A percentile compares a stretch with the other conserved stretches of the same genome.
These are phyloP conservation scores for Bambusicola thoracicus DNA, from an alignment of 2,113 vertebrate species.

Conservation along the genomic window DNA sequence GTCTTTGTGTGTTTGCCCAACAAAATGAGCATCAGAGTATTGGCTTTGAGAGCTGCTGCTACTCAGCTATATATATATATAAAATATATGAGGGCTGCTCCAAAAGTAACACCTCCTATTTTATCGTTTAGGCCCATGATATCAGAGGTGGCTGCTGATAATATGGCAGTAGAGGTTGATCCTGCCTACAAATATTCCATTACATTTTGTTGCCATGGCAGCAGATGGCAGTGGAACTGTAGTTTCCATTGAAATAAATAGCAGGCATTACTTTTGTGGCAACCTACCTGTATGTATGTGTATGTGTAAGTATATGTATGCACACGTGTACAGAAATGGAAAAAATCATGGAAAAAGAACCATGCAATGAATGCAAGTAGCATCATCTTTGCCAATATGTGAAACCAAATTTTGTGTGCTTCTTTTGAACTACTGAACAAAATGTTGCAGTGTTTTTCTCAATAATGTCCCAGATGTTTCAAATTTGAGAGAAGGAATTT, in stretches of 20 bases:
- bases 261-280: too few species aligned
- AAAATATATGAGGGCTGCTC: too few species aligned
- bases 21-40: background rate
- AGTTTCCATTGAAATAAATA: too few species aligned
- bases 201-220: too few species aligned
- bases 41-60: background rate
- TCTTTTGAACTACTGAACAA: background rate
- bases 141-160: too few species aligned
- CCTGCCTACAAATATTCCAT: too few species aligned
- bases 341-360: background rate
- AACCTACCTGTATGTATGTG: too few species aligned
- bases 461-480: background rate
- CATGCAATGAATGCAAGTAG: fast-evolving
- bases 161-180: too few species aligned
- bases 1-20: background rate
- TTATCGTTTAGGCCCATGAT: too few species aligned
- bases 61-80: background rate
- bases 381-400: background rate
- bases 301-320: too few species aligned
- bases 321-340: background rate
- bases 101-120: too few species aligned
- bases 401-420: background rate
- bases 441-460: background rate
- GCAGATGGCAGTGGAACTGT: too few species aligned
- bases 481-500: background rate